Percentiles rank a stretch among this genome's conserved stretches.
These are phyloP conservation scores for Strigamia maritima DNA, from an alignment of 2,888 invertebrate species.

Conservation along the genomic window DNA sequence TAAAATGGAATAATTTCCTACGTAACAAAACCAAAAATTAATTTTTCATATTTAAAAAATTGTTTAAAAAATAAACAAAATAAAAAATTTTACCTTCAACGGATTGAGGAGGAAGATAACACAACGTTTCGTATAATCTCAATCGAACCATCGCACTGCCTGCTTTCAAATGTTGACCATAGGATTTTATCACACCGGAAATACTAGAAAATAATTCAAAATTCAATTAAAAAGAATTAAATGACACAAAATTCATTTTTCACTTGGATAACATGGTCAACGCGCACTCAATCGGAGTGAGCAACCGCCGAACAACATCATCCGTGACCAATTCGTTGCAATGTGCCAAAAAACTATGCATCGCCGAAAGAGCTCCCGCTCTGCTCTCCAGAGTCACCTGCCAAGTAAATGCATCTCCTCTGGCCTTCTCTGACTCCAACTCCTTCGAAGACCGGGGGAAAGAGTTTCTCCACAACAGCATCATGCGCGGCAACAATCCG, in stretches of 20 bases:
- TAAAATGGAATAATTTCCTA: slow-evolving; percentile 77
- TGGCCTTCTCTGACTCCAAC: slow-evolving; percentile 90
- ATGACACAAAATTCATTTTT: slow-evolving; percentile 44
- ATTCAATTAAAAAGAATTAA: background rate
- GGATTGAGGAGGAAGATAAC: slow-evolving; percentile 71
- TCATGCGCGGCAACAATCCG: slow-evolving; percentile 85
- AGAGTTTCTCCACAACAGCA: slow-evolving; percentile 93
- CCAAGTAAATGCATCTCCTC: slow-evolving; percentile 99
- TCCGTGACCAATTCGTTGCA: slow-evolving; percentile 80
- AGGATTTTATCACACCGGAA: slow-evolving; percentile 76
- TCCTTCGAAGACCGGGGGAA: slow-evolving; percentile 96
- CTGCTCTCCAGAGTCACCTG: slow-evolving; percentile 94
- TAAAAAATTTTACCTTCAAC: slow-evolving; percentile 64
- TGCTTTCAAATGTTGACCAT: slow-evolving; percentile 89
- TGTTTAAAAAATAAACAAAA: background rate
- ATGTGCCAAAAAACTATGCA: slow-evolving; percentile 87
- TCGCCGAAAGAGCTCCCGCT: slow-evolving; percentile 91
- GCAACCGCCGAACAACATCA: slow-evolving; percentile 81
- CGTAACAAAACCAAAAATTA: slow-evolving; percentile 35
- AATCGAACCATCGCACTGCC: slow-evolving; percentile 89
- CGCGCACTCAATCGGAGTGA: slow-evolving; percentile 91
- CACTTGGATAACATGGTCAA: slow-evolving; percentile 91
- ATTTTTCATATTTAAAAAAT: too few relatives aligned
- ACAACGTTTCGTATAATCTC: slow-evolving; percentile 83
- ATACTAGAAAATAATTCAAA: slow-evolving; percentile 60